Conservation (phyloP, 2,113 vertebrate species). For the Anolis sagrei region DNA sequence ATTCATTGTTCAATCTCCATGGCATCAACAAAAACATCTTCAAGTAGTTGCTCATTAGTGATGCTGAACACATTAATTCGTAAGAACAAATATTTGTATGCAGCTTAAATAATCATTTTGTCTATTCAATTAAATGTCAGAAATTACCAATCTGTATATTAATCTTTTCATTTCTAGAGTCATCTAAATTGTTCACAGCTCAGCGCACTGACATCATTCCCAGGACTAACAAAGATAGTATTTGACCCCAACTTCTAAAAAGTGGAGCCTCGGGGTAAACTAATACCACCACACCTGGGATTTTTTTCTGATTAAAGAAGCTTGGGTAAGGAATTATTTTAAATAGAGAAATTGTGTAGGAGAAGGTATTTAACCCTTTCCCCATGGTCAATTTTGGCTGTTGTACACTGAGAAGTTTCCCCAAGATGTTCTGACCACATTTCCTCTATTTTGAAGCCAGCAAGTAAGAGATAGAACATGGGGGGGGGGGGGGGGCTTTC, state of each 20-base stretch:
- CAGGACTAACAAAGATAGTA: neutral
- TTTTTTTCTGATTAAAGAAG: neutral
- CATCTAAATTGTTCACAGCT: neutral
- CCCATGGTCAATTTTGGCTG: neutral
- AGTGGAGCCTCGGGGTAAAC: neutral
- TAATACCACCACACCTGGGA: neutral
- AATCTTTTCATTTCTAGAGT: neutral
- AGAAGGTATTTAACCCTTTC: neutral
- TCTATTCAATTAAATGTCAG: neutral
- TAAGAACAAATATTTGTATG: conserved; percentile 3
- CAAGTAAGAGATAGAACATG: neutral
- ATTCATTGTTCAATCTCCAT: neutral
- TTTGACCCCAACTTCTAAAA: neutral
- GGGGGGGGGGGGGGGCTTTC: neutral
- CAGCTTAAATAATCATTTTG: neutral
- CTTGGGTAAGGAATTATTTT: neutral
- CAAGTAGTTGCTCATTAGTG: neutral
- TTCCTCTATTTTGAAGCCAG: neutral
- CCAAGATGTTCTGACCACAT: neutral
- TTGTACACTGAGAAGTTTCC: neutral
- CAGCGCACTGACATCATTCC: neutral
- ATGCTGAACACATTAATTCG: neutral
- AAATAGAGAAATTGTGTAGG: neutral
- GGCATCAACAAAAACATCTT: conserved; percentile 1
- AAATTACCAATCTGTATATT: conserved; percentile 9